Base-by-base conservation (phyloP, 1,140 invertebrate genomes). In the Kradibia gibbosae region DNA sequence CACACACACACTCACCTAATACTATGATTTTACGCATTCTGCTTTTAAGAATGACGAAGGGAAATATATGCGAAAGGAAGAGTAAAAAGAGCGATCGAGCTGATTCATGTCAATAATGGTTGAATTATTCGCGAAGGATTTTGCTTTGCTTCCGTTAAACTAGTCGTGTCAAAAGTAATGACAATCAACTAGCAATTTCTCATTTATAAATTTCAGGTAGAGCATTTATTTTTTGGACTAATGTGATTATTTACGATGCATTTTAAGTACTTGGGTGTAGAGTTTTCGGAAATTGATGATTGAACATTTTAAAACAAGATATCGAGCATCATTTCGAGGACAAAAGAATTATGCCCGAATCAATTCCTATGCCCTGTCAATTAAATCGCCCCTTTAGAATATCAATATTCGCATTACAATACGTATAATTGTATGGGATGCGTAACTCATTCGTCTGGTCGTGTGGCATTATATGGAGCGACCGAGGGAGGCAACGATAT, bases 61-160 rank as follows among this genome's bases (percentile, higher is more conserved):
- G 55, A 42, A 11, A 55, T n/a, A n/a, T n/a, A 42, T 17, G 7
- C 31, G 22, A 42, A 70, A 39, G 25, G 3, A 70, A 34, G 15
- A 17, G 31, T 36, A 42, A 1, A 70, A 39, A 39, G 36, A 3
- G 65, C 15, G 7, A 2, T 15, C 65, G 22, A 3, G 36, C 48
- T 77, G 55, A 77, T 77, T 77, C 74, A 77, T 45, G 74, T 31
- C 22, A n/a, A 74, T 25, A 53, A n/a, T 45, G 50, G 31, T 34
- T 39, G 42, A 77, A 55, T 77, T 57, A 62, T 65, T 57, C 57
- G 57, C 13, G n/a, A 62, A 36, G 25, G 36, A 45, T 39, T 77
- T 75, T 36, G n/a, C n/a, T n/a, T n/a, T n/a, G n/a, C n/a, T n/a
- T n/a, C n/a, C n/a, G n/a, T n/a, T n/a, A n/a, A n/a, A n/a, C n/a